These are phyloP conservation scores for Drosophila sucinea DNA, from an alignment of 1,140 invertebrate genomes.

Conservation along the genomic window DNA sequence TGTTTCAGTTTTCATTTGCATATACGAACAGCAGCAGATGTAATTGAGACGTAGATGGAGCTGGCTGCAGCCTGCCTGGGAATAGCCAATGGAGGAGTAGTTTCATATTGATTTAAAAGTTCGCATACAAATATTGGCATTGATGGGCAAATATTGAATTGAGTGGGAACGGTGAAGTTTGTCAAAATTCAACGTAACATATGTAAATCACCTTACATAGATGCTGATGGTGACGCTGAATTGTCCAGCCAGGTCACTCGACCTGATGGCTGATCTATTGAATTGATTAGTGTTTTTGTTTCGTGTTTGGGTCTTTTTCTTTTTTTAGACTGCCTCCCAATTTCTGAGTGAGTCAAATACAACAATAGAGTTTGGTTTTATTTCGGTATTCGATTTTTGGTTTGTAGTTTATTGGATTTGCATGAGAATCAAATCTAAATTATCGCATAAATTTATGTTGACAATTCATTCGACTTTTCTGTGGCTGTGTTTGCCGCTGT, in stretches of 20 bases:
- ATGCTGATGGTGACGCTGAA: slow-evolving; percentile 19
- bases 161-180: slow-evolving; percentile 40
- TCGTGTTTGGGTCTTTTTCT: slow-evolving; percentile 47
- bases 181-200: slow-evolving; percentile 34
- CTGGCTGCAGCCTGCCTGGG: not conserved
- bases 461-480: slow-evolving; percentile 62
- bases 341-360: slow-evolving; percentile 15
- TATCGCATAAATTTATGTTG: slow-evolving; percentile 74
- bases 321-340: slow-evolving; percentile 4
- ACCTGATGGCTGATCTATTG: slow-evolving; percentile 28
- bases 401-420: slow-evolving; percentile 60
- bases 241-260: slow-evolving; percentile 36
- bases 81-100: slow-evolving; percentile 25
- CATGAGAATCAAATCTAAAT: slow-evolving; percentile 80
- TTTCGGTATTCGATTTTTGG: slow-evolving; percentile 40
- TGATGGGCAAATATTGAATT: slow-evolving; percentile 54
- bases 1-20: slow-evolving; percentile 1
- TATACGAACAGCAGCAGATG: slow-evolving; percentile 18
- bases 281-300: slow-evolving; percentile 38
- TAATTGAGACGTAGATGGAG: not conserved
- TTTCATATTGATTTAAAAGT: slow-evolving; percentile 54
- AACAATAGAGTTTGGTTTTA: slow-evolving; percentile 54
- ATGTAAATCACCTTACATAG: slow-evolving; percentile 21
- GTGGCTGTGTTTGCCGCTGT: not conserved
- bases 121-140: slow-evolving; percentile 64